These are phyloP conservation scores for Oncorhynchus mykiss DNA, from an alignment of 2,113 vertebrate species.

Conservation along the genomic window DNA sequence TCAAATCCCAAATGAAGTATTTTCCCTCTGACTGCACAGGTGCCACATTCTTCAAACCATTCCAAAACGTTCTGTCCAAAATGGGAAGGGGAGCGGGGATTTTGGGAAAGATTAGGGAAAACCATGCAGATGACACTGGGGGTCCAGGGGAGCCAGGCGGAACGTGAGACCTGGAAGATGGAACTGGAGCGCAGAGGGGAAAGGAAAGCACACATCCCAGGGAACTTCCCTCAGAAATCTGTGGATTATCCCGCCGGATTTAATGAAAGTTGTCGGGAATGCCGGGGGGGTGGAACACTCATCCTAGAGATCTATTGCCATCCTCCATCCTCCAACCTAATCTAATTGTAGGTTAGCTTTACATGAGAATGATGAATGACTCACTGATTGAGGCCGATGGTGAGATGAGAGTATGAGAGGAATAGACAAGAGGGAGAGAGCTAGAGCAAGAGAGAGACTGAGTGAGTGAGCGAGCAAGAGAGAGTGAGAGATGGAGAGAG, in stretches of 20 bases:
- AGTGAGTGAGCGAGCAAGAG: not conserved
- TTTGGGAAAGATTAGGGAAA: constrained; percentile 66
- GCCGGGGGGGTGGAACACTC: not conserved
- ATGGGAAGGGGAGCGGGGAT: constrained; percentile 21
- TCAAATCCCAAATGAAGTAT: constrained; percentile 71
- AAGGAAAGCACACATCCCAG: constrained; percentile 29
- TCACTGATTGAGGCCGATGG: constrained; percentile 16
- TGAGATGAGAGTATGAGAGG: constrained; percentile 7
- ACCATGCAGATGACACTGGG: constrained; percentile 68
- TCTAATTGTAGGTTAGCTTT: too few relatives aligned
- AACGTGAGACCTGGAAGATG: constrained; percentile 40
- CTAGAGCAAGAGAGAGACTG: not conserved
- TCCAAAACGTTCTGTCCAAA: constrained; percentile 36
- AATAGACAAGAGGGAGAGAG: not conserved
- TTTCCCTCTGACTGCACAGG: constrained; percentile 53
- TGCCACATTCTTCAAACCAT: constrained; percentile 44
- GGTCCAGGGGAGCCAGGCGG: constrained; percentile 34
- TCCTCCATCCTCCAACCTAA: too few relatives aligned
- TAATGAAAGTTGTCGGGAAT: constrained; percentile 60
- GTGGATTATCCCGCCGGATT: constrained; percentile 60
- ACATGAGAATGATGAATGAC: constrained; percentile 7
- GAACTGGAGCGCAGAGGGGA: not conserved
- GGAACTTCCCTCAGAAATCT: constrained; percentile 65
- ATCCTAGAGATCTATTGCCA: too few relatives aligned
- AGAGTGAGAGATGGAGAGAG: not conserved